phyloP scores from a whole-genome alignment of 2,888 invertebrate genomes.

The Dasysyrphus albostriatus region DNA sequence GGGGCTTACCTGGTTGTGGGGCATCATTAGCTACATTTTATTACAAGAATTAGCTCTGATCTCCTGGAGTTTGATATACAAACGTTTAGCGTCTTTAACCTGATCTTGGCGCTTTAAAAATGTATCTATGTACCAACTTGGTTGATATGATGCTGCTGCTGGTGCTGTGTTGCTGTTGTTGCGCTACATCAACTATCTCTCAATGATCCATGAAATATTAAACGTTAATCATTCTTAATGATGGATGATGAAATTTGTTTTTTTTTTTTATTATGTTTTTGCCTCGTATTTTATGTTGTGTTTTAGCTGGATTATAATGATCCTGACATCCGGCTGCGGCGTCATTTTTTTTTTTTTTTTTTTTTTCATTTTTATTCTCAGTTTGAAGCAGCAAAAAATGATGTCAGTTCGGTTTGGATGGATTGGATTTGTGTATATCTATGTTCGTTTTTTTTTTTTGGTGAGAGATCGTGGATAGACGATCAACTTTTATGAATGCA shows the following conservation, averaged over 20 bases:
- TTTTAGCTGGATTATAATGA: constrained; percentile 68
- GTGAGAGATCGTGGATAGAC: constrained; percentile 64
- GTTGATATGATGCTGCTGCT: constrained; percentile 31
- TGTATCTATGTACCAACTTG: not conserved
- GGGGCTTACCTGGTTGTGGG: constrained; percentile 62
- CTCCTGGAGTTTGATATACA: constrained; percentile 71
- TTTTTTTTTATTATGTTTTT: constrained; percentile 23
- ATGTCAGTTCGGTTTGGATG: constrained; percentile 63
- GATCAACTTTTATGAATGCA: constrained; percentile 52
- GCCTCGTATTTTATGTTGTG: constrained; percentile 37
- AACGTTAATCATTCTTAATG: constrained; percentile 76
- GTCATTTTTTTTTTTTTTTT: constrained; percentile 34
- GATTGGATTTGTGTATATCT: constrained; percentile 41
- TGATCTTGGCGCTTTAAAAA: constrained; percentile 65
- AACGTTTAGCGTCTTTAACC: constrained; percentile 72
- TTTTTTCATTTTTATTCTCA: constrained; percentile 26
- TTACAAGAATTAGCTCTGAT: constrained; percentile 71
- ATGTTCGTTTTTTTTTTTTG: constrained; percentile 23
- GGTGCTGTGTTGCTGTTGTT: constrained; percentile 29
- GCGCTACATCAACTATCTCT: constrained; percentile 48
- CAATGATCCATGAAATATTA: constrained; percentile 72
- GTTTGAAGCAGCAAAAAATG: constrained; percentile 40
- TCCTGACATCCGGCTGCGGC: constrained; percentile 69
- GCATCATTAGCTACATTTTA: constrained; percentile 74
- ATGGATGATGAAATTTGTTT: constrained; percentile 74